Base-by-base conservation (phyloP, 2,113 vertebrate species). In the Paracanthobrama guichenoti region DNA sequence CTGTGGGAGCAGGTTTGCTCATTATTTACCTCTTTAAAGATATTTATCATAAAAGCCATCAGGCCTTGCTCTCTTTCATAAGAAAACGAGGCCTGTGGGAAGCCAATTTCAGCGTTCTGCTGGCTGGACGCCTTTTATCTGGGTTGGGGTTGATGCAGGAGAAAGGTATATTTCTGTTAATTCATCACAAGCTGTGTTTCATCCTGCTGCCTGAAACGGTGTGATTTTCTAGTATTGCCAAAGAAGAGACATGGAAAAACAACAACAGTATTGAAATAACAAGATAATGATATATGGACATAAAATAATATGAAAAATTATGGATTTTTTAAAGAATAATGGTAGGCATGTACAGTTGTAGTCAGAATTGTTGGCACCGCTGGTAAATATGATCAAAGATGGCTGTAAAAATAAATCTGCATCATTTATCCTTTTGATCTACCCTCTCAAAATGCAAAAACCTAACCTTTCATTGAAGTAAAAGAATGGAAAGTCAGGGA, bases 1-100 rank as follows among this genome's bases (percentile, higher is more conserved):
- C 64, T 31, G 53, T 72, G 83, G 86, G 86, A 85, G 77, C 46
- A 57, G 74, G 87, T 69, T 87, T 85, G 72, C 85, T 90, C 86
- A 89, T 92, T 90, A 89, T 89, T 93, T 88, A 90, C 87, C 88
- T 87, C 90, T 93, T 91, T 88, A 74, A 87, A 91, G 90, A 89
- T 89, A 90, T 90, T 89, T 91, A 89, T 93, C 90, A 92, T 93
- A 91, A 94, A 94, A 92, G 1, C 76, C 91, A 91, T 91, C 87
- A 89, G 87, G 90, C 89, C 91, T 90, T 91, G 90, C 86, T 91
- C 86, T 83, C 78, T 87, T 69, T 82, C 66, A 82, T 66, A 57
- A 35, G 42, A 26, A 35, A 62, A 89, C 84, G 86, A 84, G 46
- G 55, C 67, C 76, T 57, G 8, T 13, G 48, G 64, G 83, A 79